phyloP scores from a whole-genome alignment of 1,140 invertebrate genomes.

The Adoxophyes honmai region DNA sequence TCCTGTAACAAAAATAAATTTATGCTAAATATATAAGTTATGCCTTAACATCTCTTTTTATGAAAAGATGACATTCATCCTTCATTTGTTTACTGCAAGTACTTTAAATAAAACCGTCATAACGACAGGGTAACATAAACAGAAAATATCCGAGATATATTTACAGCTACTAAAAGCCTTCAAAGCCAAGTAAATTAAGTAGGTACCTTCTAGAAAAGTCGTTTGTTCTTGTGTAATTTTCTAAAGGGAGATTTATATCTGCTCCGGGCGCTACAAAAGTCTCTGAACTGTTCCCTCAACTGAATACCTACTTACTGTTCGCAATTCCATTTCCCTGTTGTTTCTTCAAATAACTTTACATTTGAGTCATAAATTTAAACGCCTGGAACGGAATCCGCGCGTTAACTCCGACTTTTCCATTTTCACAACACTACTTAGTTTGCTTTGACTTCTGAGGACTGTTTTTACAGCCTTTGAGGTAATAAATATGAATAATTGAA shows the following conservation, averaged over 20 bases:
- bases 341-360: constrained; percentile 14
- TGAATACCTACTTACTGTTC: constrained; percentile 15
- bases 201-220: constrained; percentile 4
- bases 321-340: constrained; percentile 15
- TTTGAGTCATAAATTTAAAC: constrained; percentile 15
- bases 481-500: not conserved
- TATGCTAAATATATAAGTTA: constrained; percentile 3
- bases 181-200: constrained; percentile 7
- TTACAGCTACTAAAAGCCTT: not conserved
- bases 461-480: not conserved
- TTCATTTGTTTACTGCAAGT: not conserved
- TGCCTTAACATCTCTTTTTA: constrained; percentile 15
- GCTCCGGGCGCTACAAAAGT: constrained; percentile 11
- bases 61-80: too few species aligned
- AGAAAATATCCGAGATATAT: too few species aligned
- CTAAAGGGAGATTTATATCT: constrained; percentile 13
- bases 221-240: constrained; percentile 11
- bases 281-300: constrained; percentile 5
- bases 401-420: constrained; percentile 6
- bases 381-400: not conserved
- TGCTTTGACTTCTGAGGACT: not conserved
- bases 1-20: constrained; percentile 83
- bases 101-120: too few species aligned
- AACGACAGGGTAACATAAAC: too few species aligned
- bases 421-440: constrained; percentile 7